Evolutionary conservation across 2,113 vertebrate genomes (phyloP).

Genomic region (Pardalotus punctatus): DNA sequence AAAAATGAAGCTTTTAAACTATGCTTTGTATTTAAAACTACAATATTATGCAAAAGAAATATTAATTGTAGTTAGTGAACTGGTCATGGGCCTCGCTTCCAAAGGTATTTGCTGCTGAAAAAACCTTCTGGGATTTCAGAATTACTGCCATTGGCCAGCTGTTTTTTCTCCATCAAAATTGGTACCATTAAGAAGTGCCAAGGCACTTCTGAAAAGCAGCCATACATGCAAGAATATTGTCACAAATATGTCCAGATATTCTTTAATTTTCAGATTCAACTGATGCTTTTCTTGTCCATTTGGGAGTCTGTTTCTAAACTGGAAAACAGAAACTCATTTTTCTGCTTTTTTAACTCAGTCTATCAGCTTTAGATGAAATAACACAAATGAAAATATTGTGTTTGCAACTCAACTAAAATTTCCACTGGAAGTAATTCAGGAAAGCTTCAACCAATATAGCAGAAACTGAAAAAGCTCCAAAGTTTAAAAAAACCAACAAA

Average conservation of each 20-base stretch:
- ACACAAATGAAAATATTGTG: neutral
- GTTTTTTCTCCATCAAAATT: neutral
- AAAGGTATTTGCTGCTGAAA: neutral
- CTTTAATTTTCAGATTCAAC: neutral
- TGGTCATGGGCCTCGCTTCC: neutral
- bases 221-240: neutral
- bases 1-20: neutral
- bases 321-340: neutral
- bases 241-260: neutral
- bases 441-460: neutral
- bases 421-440: neutral
- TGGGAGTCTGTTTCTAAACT: neutral
- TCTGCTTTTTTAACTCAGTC: neutral
- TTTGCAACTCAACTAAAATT: neutral
- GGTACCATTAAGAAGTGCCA: neutral
- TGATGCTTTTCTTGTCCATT: neutral
- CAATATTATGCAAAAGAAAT: neutral
- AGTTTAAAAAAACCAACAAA: neutral
- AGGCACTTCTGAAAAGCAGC: neutral
- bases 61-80: neutral
- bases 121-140: neutral
- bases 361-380: neutral
- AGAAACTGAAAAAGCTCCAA: neutral
- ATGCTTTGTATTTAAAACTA: neutral
- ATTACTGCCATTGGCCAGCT: neutral